Percentiles rank a stretch among this genome's conserved stretches.
Conservation (phyloP, 2,797 vertebrate genomes). For the Poecilia picta region DNA sequence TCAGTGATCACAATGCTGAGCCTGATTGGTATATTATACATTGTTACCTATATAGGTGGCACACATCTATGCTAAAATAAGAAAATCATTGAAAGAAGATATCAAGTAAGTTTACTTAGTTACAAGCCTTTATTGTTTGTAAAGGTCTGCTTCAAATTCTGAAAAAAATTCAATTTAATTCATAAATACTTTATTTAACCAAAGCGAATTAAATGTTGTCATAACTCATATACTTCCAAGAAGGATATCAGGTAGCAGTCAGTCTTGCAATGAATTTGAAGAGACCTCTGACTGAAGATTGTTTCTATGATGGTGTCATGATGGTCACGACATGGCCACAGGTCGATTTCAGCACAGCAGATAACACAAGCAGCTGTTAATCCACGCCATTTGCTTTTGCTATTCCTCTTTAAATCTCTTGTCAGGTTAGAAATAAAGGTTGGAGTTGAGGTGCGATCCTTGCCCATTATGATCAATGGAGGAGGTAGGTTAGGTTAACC, state of each 20-base stretch:
- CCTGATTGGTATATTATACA: conserved; percentile 1
- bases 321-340: background rate
- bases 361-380: background rate
- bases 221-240: background rate
- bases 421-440: background rate
- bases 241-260: background rate
- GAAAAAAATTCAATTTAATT: background rate
- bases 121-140: background rate
- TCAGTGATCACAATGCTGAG: background rate
- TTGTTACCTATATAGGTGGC: background rate
- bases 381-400: background rate
- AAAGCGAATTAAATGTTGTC: background rate
- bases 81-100: background rate
- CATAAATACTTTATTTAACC: background rate
- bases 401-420: background rate
- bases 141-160: background rate
- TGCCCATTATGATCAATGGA: background rate
- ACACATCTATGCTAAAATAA: background rate
- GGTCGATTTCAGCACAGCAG: background rate
- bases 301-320: background rate
- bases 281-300: background rate
- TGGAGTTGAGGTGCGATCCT: background rate
- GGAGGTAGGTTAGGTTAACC: background rate
- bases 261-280: background rate
- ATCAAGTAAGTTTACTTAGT: background rate